phyloP scores from a whole-genome alignment of 2,113 vertebrate species.

The Regulus satrapa region DNA sequence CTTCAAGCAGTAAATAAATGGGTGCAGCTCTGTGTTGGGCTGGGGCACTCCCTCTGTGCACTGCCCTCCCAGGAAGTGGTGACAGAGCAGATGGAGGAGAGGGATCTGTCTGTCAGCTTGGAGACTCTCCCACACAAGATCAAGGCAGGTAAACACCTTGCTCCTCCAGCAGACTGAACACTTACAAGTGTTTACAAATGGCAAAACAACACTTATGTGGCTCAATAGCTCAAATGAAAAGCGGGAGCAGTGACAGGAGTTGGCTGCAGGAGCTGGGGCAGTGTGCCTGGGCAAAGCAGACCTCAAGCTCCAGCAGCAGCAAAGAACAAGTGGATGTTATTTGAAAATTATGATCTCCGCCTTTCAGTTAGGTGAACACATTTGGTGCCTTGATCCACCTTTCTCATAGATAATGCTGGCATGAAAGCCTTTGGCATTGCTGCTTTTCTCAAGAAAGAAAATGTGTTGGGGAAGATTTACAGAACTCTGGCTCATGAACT shows the following conservation, averaged over 20 bases:
- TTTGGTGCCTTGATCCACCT: neutral
- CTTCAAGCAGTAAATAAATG: conserved; percentile 22
- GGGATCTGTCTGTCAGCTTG: conserved; percentile 29
- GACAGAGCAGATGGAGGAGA: conserved; percentile 27
- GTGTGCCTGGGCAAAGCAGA: neutral
- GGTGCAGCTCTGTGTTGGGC: neutral
- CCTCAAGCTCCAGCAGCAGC: neutral
- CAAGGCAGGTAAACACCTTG: conserved; percentile 16
- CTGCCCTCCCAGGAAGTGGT: conserved; percentile 1
- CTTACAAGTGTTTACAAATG: conserved; percentile 25
- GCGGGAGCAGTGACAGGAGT: neutral
- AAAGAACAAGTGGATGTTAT: neutral
- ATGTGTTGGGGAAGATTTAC: neutral
- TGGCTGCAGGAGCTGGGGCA: neutral
- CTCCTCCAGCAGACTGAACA: neutral
- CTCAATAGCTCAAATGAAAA: neutral
- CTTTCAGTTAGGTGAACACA: neutral
- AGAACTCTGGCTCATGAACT: neutral
- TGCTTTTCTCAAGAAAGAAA: neutral
- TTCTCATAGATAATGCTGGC: neutral
- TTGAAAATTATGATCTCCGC: neutral
- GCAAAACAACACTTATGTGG: neutral
- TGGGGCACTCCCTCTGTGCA: neutral
- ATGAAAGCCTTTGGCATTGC: neutral
- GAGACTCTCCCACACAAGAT: conserved; percentile 2